Conservation (phyloP, 1,140 invertebrate species). For the Hormaphis cornu region DNA sequence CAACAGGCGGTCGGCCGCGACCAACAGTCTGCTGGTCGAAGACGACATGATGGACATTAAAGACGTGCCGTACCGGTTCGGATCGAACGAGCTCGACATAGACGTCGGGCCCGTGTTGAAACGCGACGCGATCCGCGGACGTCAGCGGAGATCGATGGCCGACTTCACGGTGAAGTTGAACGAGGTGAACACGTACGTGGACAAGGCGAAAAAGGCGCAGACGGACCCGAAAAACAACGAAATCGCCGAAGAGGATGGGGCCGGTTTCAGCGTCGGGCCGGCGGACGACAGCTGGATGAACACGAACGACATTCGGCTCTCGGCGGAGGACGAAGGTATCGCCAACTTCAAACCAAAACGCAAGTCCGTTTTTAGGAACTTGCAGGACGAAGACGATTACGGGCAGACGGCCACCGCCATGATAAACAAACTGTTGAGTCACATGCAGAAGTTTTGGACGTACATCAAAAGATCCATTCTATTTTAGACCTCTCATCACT, state of each 20-base stretch:
- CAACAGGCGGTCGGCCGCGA: neutral
- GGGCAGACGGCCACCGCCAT: neutral
- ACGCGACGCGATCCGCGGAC: neutral
- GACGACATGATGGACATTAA: slow-evolving; percentile 8
- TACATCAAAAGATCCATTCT: neutral
- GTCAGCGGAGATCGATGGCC: neutral
- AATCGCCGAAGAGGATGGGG: neutral
- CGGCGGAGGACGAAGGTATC: neutral
- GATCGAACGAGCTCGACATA: neutral
- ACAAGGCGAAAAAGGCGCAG: neutral
- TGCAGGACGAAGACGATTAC: neutral
- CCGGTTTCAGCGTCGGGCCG: too few species aligned
- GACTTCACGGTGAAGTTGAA: slow-evolving; percentile 16
- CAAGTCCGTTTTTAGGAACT: neutral
- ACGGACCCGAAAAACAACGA: neutral
- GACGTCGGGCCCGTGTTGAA: neutral
- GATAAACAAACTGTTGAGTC: neutral
- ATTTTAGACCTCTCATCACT: neutral
- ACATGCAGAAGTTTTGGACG: slow-evolving; percentile 9
- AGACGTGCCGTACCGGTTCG: neutral
- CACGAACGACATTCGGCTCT: neutral
- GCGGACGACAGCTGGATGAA: neutral
- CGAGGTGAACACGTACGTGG: slow-evolving; percentile 4
- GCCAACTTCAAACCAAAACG: neutral
- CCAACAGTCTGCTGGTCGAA: neutral